Percentiles rank a stretch among this genome's conserved stretches.
phyloP scores from a whole-genome alignment of 2,797 vertebrate genomes.

The Scarus forsteni region DNA sequence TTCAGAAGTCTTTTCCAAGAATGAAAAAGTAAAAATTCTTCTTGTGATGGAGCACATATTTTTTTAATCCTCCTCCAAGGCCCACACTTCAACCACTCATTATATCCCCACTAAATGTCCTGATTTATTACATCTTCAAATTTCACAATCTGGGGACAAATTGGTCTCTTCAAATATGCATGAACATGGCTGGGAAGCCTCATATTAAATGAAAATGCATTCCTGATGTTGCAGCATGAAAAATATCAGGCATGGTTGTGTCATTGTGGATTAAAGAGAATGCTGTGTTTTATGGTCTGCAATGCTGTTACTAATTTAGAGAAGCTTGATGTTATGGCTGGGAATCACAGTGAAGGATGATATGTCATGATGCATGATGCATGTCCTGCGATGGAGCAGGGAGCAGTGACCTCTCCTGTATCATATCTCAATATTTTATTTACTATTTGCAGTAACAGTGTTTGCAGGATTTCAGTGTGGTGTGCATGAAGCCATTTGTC shows the following conservation, averaged over 20 bases:
- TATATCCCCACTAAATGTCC: slow-evolving; percentile 66
- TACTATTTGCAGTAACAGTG: too few species aligned
- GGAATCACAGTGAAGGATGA: slow-evolving; percentile 61
- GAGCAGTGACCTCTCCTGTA: too few species aligned
- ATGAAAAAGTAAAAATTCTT: slow-evolving; percentile 52
- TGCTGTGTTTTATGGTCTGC: slow-evolving; percentile 71
- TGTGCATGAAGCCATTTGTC: too few species aligned
- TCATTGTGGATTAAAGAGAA: slow-evolving; percentile 73
- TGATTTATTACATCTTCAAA: slow-evolving; percentile 80
- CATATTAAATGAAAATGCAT: slow-evolving; percentile 71
- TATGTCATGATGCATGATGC: background rate
- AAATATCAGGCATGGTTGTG: slow-evolving; percentile 60
- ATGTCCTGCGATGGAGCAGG: too few species aligned
- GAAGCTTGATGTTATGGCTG: slow-evolving; percentile 65
- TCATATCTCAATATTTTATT: too few species aligned
- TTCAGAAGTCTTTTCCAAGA: slow-evolving; percentile 47
- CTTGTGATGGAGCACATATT: slow-evolving; percentile 53
- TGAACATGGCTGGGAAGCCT: slow-evolving; percentile 62
- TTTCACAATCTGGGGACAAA: slow-evolving; percentile 83
- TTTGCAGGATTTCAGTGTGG: too few species aligned
- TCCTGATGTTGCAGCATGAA: slow-evolving; percentile 78
- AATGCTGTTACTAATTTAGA: slow-evolving; percentile 77
- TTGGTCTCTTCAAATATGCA: slow-evolving; percentile 77
- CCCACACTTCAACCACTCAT: slow-evolving; percentile 66
- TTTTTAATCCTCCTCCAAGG: slow-evolving; percentile 69